Percentiles rank a stretch among this genome's conserved stretches.
Conservation (phyloP, 2,113 vertebrate genomes). For the Charina bottae region DNA sequence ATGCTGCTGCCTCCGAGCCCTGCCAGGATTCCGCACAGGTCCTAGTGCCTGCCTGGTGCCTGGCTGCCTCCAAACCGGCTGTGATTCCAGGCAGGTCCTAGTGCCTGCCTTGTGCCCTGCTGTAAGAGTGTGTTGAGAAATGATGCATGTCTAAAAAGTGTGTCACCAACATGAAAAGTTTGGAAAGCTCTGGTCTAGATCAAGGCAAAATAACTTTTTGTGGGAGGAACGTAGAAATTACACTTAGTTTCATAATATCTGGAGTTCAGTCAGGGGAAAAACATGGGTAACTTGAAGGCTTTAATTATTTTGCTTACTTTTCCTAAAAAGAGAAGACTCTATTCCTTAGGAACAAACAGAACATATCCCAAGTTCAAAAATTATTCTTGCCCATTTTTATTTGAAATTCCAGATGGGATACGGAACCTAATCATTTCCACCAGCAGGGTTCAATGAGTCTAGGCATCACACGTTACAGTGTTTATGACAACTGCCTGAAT, state of each 20-base stretch:
- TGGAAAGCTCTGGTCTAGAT: slow-evolving; percentile 1
- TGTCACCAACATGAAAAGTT: no score
- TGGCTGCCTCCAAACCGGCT: no score
- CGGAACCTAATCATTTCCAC: not conserved
- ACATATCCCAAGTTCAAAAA: not conserved
- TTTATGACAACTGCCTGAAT: not conserved
- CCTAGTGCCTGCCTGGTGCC: no score
- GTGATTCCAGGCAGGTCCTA: no score
- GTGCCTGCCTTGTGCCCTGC: no score
- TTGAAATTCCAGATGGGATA: not conserved
- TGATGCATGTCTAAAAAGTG: no score
- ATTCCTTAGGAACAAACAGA: not conserved
- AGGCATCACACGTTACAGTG: not conserved
- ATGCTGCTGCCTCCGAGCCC: no score
- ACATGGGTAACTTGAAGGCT: not conserved
- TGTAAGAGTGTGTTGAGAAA: no score
- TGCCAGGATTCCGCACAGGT: no score
- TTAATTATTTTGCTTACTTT: not conserved
- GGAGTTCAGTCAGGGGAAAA: not conserved
- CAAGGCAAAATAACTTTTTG: not conserved
- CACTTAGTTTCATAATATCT: not conserved
- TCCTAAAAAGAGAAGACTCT: not conserved
- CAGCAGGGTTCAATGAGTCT: not conserved
- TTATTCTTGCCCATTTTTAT: not conserved
- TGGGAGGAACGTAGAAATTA: not conserved